These are phyloP conservation scores for Caenorhabditis plicata DNA, from an alignment of 2,888 invertebrate species.

Conservation along the genomic window DNA sequence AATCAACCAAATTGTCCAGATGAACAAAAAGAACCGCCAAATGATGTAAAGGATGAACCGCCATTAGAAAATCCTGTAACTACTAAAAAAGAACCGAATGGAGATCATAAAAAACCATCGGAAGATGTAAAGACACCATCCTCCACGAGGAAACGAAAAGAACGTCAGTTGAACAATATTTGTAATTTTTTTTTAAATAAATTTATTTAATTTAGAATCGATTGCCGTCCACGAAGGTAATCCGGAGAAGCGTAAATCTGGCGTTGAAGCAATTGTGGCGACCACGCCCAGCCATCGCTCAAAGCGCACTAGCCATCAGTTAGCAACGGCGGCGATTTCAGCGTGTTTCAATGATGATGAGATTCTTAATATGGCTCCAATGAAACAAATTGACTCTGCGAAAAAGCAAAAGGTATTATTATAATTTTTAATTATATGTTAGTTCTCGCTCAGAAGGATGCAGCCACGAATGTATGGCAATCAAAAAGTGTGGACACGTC, in stretches of 20 bases:
- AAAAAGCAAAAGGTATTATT: slow-evolving; percentile 11
- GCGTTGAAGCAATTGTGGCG: slow-evolving; percentile 8
- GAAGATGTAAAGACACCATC: neutral
- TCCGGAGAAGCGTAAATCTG: slow-evolving; percentile 16
- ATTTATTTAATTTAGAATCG: slow-evolving; percentile 10
- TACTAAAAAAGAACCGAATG: neutral
- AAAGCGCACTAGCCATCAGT: slow-evolving; percentile 25
- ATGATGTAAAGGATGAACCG: neutral
- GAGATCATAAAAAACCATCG: neutral
- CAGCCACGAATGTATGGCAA: slow-evolving; percentile 4
- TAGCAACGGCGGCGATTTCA: slow-evolving; percentile 17
- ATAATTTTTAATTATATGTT: no score
- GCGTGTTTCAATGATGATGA: slow-evolving; percentile 26
- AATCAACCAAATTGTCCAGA: no score
- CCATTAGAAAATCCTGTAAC: neutral
- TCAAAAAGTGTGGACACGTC: slow-evolving; percentile 8
- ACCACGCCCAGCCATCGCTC: slow-evolving; percentile 13
- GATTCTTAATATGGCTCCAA: slow-evolving; percentile 11
- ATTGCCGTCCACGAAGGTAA: slow-evolving; percentile 2
- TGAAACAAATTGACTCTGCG: slow-evolving; percentile 1
- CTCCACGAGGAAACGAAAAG: slow-evolving; percentile 12
- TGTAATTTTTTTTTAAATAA: neutral
- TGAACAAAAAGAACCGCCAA: neutral
- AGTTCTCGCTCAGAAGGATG: slow-evolving; percentile 21
- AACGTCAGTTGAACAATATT: neutral